phyloP scores from a whole-genome alignment of 2,113 vertebrate species.

The Brienomyrus longianalis region DNA sequence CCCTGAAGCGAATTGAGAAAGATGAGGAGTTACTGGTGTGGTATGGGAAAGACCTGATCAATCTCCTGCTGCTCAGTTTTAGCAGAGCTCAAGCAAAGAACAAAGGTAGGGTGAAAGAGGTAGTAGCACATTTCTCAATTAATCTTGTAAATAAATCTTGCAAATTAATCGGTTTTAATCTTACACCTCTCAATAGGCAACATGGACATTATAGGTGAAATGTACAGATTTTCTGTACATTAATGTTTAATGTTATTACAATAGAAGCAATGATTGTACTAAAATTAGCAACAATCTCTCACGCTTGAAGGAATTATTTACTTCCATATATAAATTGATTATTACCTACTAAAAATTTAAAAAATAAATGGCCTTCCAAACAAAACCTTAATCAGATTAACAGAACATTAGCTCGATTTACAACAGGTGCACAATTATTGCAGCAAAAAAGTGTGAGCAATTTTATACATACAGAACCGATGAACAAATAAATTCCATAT shows the following conservation, averaged over 20 bases:
- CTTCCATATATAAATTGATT: neutral
- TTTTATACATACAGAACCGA: neutral
- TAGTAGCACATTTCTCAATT: neutral
- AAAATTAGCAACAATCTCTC: neutral
- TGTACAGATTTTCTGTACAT: neutral
- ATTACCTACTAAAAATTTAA: neutral
- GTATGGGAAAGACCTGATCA: slow-evolving; percentile 91
- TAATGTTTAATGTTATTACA: neutral
- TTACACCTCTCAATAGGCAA: neutral
- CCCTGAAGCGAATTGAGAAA: slow-evolving; percentile 87
- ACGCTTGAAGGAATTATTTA: neutral
- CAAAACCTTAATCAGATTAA: neutral
- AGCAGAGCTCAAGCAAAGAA: slow-evolving; percentile 65
- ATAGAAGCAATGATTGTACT: neutral
- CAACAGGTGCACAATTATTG: neutral
- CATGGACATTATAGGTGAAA: neutral
- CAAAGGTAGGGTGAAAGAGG: slow-evolving; percentile 67
- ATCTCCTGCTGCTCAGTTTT: slow-evolving; percentile 78
- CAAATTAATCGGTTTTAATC: neutral
- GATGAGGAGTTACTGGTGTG: slow-evolving; percentile 94
- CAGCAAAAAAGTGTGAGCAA: neutral
- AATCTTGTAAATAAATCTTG: neutral
- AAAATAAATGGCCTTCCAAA: neutral
- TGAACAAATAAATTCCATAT: neutral
- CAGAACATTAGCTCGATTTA: neutral